Percentiles rank a stretch among this genome's conserved stretches.
Conservation (phyloP, 2,113 vertebrate genomes). For the Urocitellus parryii region DNA sequence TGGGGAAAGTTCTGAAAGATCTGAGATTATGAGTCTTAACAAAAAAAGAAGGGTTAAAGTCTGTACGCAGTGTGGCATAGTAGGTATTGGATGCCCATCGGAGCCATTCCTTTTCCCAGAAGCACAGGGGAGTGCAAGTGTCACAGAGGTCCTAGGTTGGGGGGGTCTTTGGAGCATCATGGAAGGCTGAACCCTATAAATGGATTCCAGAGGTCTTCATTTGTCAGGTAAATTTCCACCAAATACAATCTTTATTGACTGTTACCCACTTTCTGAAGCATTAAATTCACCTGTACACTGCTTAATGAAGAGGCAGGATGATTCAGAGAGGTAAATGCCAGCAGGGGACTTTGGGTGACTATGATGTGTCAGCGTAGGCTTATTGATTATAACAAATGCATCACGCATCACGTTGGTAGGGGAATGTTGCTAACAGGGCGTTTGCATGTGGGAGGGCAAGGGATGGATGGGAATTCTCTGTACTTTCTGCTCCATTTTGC, state of each 20-base stretch:
- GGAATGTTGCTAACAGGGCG: no score
- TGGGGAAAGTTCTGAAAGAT: background rate
- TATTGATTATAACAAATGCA: background rate
- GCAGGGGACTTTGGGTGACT: background rate
- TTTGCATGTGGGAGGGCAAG: fast-evolving
- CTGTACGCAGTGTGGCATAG: fast-evolving
- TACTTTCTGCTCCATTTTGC: background rate
- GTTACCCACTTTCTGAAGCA: background rate
- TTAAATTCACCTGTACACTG: background rate
- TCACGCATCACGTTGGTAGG: background rate
- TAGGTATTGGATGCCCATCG: background rate
- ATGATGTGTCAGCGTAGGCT: background rate
- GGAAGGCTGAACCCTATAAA: background rate
- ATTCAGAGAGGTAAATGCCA: background rate
- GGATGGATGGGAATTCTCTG: background rate
- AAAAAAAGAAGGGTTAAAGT: background rate
- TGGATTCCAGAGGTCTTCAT: background rate
- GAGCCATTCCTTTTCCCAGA: background rate
- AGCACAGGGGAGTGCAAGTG: background rate
- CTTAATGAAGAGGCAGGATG: background rate
- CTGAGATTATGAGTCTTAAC: no score
- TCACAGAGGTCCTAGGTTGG: background rate
- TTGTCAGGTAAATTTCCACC: background rate
- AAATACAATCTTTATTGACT: background rate
- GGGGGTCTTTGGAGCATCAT: background rate